A percentile compares a stretch with the other conserved stretches of the same genome.
These are phyloP conservation scores for Colletes collaris DNA, from an alignment of 2,888 invertebrate genomes.

Conservation along the genomic window DNA sequence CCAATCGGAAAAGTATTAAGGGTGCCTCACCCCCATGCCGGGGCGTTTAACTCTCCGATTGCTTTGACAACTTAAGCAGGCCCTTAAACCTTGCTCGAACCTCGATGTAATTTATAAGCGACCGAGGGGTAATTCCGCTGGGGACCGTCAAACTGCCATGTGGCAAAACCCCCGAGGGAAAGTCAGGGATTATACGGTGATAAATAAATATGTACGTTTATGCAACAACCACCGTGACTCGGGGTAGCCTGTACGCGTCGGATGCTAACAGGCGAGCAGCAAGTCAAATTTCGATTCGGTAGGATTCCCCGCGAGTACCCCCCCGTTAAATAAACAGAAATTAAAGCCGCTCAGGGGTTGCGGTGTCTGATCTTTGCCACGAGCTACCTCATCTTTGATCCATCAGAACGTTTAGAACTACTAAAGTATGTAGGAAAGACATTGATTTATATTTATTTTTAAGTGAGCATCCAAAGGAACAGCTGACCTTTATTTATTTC, in stretches of 20 bases:
- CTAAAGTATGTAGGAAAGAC: no score
- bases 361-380: conserved; percentile 24
- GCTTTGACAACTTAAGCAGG: conserved; percentile 82
- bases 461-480: no score
- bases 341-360: conserved; percentile 21
- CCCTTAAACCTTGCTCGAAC: conserved; percentile 79
- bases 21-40: conserved; percentile 57
- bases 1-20: conserved; percentile 69
- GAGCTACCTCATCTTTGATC: not conserved
- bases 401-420: not conserved
- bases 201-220: conserved; percentile 81
- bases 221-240: conserved; percentile 70
- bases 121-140: conserved; percentile 73
- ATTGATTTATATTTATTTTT: no score
- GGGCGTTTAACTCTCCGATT: conserved; percentile 78
- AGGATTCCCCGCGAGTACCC: conserved; percentile 42
- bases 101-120: conserved; percentile 81
- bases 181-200: conserved; percentile 82
- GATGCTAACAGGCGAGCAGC: conserved; percentile 37
- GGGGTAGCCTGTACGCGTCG: conserved; percentile 33
- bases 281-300: conserved; percentile 51
- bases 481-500: no score
- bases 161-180: conserved; percentile 78
- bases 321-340: conserved; percentile 53
- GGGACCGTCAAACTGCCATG: conserved; percentile 81